Base-by-base conservation (phyloP, 2,113 vertebrate genomes). In the Erythrolamprus reginae region DNA sequence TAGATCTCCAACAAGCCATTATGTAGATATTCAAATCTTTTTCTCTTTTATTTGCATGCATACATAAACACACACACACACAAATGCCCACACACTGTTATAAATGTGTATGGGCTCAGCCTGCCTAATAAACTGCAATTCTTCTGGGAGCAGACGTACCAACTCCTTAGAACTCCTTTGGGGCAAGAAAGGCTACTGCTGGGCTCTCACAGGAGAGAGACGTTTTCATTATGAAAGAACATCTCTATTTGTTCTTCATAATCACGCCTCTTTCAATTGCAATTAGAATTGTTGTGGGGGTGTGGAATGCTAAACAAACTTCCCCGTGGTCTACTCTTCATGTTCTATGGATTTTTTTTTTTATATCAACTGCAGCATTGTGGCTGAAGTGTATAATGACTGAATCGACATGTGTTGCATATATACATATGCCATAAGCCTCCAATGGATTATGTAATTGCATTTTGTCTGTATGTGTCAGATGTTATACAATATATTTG, bases 1-100 rank as follows among this genome's bases (percentile, higher is more conserved):
- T 88, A 82, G 92, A 94, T 93, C 70, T 94, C 38, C 91, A 96
- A 93, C 94, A 95, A 95, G 90, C 90, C 93, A 93, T 92, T 95
- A 53, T 95, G 92, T 93, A 94, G 96, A 95, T 93, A 92, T 94
- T 94, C 82, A 84, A 51, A 93, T 89, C 86, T 90, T 90, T 92
- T 92, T 38, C 52, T 38, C 28, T 77, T 91, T 92, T 92, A 91
- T 89, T 93, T 92, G 89, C 93, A 87, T 0, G 0, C 10, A 0
- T 65, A 12, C 26, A 2, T 28, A 1, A 70, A 15, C 10, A 10
- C 19, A n/a, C 84, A 52, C 89, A 89, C 28, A 84, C 28, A 91
- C 13, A 8, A 23, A 90, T 94, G 53, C 95, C 92, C 94, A 95
- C 94, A 93, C 88, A 89, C 65, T 92, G 89, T 90, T 93, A 55